Evolutionary conservation across 2,888 invertebrate genomes (phyloP), one percentile per base, ranked within the genome.

Genomic region (Drosophila diplacantha): DNA sequence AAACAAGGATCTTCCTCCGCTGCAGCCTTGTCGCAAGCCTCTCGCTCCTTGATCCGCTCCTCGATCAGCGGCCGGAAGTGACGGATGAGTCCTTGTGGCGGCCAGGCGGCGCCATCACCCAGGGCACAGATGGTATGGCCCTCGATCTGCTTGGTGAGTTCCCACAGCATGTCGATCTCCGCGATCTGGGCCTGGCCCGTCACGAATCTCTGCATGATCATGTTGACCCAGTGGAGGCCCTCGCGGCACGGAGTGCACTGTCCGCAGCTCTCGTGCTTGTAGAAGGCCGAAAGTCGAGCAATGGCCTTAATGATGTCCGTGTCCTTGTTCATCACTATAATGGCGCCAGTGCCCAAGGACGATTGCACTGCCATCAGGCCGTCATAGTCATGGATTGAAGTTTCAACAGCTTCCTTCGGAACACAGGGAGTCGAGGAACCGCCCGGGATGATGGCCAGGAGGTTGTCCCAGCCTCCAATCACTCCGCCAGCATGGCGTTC

Each of bases 181-280:
- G 93, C 94, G 2, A 93, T 91, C 73, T 93, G 92, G 0, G 96
- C 98, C 86, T 97, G 95, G 41, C 99, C 99, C 43, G 94, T 93
- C 22, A 97, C 93, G 85, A 95, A 92, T 87, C 92, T 79, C 31
- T 81, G 90, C 91, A 95, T 92, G 79, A 95, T 92, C 89, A 96
- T 95, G 89, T 94, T 93, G 93, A 98, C 95, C 97, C 97, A 98
- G 31, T 91, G 92, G 60, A 95, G 94, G 35, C 99, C 99, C 90
- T 99, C 99, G 66, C 99, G 92, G 87, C 99, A 99, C 4, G 99
- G 99, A 54, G 98, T 99, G 89, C 99, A 99, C 90, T 99, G 99
- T 2, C 99, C 99, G 87, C 99, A 99, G 37, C 97, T 97, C 90
- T 99, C 99, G 88, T 99, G 99, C 87, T 98, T 97, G 90, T 99